These are phyloP conservation scores for Phocides pigmalion DNA, from an alignment of 1,140 invertebrate genomes.

Conservation along the genomic window DNA sequence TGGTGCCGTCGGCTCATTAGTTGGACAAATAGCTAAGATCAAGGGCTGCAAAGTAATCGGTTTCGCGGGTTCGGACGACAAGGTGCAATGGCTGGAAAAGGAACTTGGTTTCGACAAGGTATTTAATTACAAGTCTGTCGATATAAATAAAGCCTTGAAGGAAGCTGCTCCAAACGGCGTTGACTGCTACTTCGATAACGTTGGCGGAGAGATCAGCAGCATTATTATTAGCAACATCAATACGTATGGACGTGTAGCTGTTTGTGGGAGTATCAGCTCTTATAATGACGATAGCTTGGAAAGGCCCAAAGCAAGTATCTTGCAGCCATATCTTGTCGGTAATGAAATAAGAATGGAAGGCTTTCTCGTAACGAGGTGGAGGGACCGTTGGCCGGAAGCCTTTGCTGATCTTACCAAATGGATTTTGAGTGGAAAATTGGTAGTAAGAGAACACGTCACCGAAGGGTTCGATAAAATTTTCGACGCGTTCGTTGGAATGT, in stretches of 20 bases:
- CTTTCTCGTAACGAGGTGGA: conserved; percentile 59
- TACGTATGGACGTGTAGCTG: conserved; percentile 83
- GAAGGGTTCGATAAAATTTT: conserved; percentile 86
- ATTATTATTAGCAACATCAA: conserved; percentile 86
- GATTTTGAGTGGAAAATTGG: conserved; percentile 84
- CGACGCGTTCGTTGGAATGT: conserved; percentile 84
- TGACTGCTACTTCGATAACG: conserved; percentile 86
- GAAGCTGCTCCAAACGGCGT: conserved; percentile 86
- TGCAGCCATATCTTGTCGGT: conserved; percentile 80
- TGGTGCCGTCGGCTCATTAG: conserved; percentile 88
- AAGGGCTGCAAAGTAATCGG: conserved; percentile 89
- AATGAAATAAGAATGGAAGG: conserved; percentile 82
- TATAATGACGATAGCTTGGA: conserved; percentile 70
- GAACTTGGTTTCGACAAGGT: conserved; percentile 88
- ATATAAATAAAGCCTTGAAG: conserved; percentile 83
- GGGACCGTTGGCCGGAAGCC: conserved; percentile 70
- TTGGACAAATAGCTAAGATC: conserved; percentile 90
- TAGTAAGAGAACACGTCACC: conserved; percentile 81
- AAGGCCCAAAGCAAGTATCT: conserved; percentile 63
- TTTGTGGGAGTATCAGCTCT: conserved; percentile 85
- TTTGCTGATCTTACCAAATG: conserved; percentile 74
- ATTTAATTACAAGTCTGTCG: conserved; percentile 89
- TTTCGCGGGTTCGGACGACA: conserved; percentile 88
- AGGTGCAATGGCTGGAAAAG: conserved; percentile 87
- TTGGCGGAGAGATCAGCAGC: conserved; percentile 87